phyloP scores from a whole-genome alignment of 2,113 vertebrate genomes.

The Acrocephalus kingi region DNA sequence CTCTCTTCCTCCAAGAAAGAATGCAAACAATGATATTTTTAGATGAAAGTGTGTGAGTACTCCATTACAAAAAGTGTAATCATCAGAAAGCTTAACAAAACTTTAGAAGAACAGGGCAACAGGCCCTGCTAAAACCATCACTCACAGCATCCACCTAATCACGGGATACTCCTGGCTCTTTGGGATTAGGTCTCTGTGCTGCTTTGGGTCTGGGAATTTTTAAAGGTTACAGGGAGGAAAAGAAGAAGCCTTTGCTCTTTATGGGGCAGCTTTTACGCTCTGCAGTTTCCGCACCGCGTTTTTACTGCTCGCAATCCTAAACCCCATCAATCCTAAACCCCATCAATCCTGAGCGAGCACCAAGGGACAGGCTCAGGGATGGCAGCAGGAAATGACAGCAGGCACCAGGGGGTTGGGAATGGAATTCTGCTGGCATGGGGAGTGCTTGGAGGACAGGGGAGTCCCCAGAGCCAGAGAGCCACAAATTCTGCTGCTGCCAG shows the following conservation, averaged over 20 bases:
- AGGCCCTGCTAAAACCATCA: not conserved
- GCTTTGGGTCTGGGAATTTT: not conserved
- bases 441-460: no score
- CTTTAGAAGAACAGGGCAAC: no score
- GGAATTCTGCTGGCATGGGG: no score
- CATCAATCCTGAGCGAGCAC: not conserved
- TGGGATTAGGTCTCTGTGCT: not conserved
- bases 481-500: not conserved
- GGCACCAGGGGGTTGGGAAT: not conserved
- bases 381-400: not conserved
- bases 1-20: no score
- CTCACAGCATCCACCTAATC: not conserved
- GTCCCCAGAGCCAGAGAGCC: not conserved
- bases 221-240: not conserved
- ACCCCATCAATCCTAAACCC: not conserved
- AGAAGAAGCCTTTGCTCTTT: slow-evolving; percentile 22
- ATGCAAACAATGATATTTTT: no score
- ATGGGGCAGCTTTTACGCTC: slow-evolving; percentile 19
- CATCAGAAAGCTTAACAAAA: no score
- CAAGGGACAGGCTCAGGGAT: not conserved
- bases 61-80: no score
- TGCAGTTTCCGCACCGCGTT: not conserved
- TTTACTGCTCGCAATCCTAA: slow-evolving; percentile 42
- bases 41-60: no score
- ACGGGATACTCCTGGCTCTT: not conserved